A percentile compares a stretch with the other conserved stretches of the same genome.
These are phyloP conservation scores for Aurelia aurita DNA, from an alignment of 30 jellyfish, hydroid and myxozoan species.

Conservation along the genomic window DNA sequence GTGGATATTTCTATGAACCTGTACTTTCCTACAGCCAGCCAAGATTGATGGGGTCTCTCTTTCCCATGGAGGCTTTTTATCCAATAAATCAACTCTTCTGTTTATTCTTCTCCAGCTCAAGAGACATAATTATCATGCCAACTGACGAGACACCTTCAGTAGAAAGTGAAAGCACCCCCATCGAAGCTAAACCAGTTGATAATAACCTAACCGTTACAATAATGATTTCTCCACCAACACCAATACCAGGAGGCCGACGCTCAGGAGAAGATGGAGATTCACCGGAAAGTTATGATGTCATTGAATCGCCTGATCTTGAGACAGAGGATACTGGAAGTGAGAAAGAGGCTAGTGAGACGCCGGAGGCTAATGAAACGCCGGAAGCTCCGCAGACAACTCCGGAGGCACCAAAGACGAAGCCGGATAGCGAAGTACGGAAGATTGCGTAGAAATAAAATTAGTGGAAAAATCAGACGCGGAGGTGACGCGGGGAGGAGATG, in stretches of 20 bases:
- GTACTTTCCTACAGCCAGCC: too few relatives aligned
- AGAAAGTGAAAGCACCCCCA: neutral
- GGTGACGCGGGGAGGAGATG: too few relatives aligned
- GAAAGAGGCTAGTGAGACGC: neutral
- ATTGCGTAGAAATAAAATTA: too few relatives aligned
- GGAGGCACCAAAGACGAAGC: neutral
- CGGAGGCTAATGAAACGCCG: neutral
- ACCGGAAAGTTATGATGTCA: slow-evolving; percentile 11
- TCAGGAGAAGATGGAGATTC: slow-evolving; percentile 9
- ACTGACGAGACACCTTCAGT: slow-evolving; percentile 1
- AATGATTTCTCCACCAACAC: slow-evolving; percentile 62
- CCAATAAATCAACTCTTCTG: neutral
- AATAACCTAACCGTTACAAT: slow-evolving; percentile 49
- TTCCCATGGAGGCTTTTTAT: too few relatives aligned
- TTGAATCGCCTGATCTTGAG: neutral
- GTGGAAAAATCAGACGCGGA: neutral
- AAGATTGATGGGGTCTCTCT: too few relatives aligned
- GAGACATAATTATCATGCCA: slow-evolving; percentile 30
- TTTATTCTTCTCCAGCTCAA: slow-evolving; percentile 12
- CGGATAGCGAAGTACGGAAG: too few relatives aligned
- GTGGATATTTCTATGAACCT: too few relatives aligned
- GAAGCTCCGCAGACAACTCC: neutral
- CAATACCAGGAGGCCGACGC: slow-evolving; percentile 36
- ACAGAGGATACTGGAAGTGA: slow-evolving; percentile 4
- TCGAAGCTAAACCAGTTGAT: neutral